These are phyloP conservation scores for Oryzias curvinotus DNA, from an alignment of 2,113 vertebrate genomes.

Conservation along the genomic window DNA sequence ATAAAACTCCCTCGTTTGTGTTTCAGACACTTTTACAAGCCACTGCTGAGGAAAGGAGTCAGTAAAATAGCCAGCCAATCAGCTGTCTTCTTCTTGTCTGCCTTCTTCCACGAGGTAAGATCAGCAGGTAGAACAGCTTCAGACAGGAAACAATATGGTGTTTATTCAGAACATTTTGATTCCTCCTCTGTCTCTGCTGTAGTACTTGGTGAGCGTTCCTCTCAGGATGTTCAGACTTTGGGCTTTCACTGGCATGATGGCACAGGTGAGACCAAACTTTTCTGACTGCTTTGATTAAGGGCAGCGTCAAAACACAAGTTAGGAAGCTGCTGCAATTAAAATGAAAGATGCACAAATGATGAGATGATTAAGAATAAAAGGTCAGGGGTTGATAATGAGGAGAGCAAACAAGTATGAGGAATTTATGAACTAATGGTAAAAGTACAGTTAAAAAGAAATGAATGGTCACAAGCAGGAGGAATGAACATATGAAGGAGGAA, in stretches of 20 bases:
- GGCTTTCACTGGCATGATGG: constrained; percentile 93
- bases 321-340: too few relatives aligned
- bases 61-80: constrained; percentile 79
- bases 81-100: constrained; percentile 86
- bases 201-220: constrained; percentile 93
- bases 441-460: too few relatives aligned
- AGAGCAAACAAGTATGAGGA: too few relatives aligned
- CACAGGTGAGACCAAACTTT: constrained; percentile 79
- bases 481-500: too few relatives aligned
- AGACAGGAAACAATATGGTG: neutral
- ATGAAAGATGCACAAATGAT: too few relatives aligned
- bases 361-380: too few relatives aligned
- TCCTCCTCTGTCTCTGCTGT: constrained; percentile 4
- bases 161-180: neutral
- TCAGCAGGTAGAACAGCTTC: neutral
- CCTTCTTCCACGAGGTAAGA: constrained; percentile 93
- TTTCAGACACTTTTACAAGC: constrained; percentile 90
- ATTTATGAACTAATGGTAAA: too few relatives aligned
- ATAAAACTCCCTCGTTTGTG: constrained; percentile 10
- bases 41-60: constrained; percentile 81
- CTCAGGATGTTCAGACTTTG: constrained; percentile 93
- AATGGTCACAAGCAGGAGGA: too few relatives aligned
- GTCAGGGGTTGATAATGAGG: too few relatives aligned
- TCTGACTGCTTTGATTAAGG: neutral
- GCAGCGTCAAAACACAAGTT: too few relatives aligned